Base-by-base conservation (phyloP, 2,888 invertebrate genomes). In the Kryphioiulus occultus region DNA sequence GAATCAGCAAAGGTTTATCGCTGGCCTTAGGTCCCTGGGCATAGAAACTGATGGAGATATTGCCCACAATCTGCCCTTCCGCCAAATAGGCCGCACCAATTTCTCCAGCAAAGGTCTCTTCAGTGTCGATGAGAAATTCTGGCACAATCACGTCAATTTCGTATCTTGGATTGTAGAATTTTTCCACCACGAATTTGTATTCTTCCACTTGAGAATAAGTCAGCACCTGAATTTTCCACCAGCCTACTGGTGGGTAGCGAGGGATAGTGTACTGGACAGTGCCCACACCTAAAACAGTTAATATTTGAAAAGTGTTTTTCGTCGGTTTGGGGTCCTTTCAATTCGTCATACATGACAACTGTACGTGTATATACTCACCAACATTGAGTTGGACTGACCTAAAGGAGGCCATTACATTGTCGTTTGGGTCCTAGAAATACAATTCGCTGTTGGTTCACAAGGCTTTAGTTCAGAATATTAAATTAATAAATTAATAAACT, bases 351-450 rank as follows among this genome's bases (percentile, higher is more conserved):
- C n/a, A n/a, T n/a, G n/a, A n/a, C n/a, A n/a, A n/a, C n/a, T n/a
- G n/a, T n/a, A n/a, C n/a, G n/a, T n/a, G n/a, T n/a, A n/a, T n/a
- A n/a, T n/a, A 12, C 68, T 89, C 90, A 91, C 92, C 92, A 89
- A 91, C 91, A 89, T 92, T 92, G 47, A 91, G 91, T 35, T 91
- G 90, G 12, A 91, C 90, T 5, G 92, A 92, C 19, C 92, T 91
- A 92, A 92, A 92, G 86, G 92, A 90, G 88, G 92, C 90, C 91
- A 92, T 92, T 22, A 92, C 90, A 85, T 91, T 90, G 22, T 91
- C 92, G 89, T 92, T 90, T 0, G 92, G 91, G 90, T 92, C 92
- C 92, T 92, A 17, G 0, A 15, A 22, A 22, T 0, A 82, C 17
- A 84, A 84, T 32, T 39, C 84, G 15, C 35, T 10, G 9, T 35